A percentile compares a stretch with the other conserved stretches of the same genome.
These are phyloP conservation scores for Dolichotis patagonum DNA, from an alignment of 2,113 vertebrate species.

Conservation along the genomic window DNA sequence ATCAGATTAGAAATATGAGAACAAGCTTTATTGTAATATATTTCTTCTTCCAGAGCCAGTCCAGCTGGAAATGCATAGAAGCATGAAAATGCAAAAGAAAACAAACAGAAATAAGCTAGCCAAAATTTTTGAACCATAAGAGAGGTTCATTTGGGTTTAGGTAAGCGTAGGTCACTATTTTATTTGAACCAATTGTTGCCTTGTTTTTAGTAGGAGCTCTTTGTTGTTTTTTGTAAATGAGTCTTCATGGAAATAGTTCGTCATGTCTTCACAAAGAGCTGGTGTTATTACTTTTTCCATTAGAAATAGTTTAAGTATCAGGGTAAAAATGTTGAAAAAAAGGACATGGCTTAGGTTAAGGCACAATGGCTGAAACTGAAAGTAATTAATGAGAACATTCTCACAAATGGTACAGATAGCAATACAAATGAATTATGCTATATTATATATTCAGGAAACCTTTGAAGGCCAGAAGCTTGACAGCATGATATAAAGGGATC, in stretches of 20 bases:
- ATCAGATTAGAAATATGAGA: slow-evolving; percentile 68
- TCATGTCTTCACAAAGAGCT: slow-evolving; percentile 72
- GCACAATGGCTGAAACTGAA: slow-evolving; percentile 53
- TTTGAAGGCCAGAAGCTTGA: slow-evolving; percentile 68
- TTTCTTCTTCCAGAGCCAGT: slow-evolving; percentile 61
- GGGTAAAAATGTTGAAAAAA: slow-evolving; percentile 66
- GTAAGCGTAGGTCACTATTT: slow-evolving; percentile 1
- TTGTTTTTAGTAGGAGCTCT: slow-evolving; percentile 68
- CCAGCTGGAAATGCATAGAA: slow-evolving; percentile 79
- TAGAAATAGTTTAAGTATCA: slow-evolving; percentile 66
- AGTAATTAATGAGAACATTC: slow-evolving; percentile 73
- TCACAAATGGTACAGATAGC: slow-evolving; percentile 60
- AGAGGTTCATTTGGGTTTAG: slow-evolving; percentile 55
- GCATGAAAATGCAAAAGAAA: slow-evolving; percentile 79
- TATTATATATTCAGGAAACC: slow-evolving; percentile 64
- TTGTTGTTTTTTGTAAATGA: slow-evolving; percentile 77
- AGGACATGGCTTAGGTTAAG: slow-evolving; percentile 59
- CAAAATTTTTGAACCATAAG: slow-evolving; percentile 59
- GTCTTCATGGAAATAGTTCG: slow-evolving; percentile 64
- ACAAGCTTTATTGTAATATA: slow-evolving; percentile 61
- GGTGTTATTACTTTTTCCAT: slow-evolving; percentile 60
- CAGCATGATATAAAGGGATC: slow-evolving; percentile 77
- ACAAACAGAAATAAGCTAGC: slow-evolving; percentile 64
- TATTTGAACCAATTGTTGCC: slow-evolving; percentile 61
- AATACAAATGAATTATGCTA: slow-evolving; percentile 63